These are phyloP conservation scores for Platycheirus albimanus DNA, from an alignment of 2,888 invertebrate species.

Conservation along the genomic window DNA sequence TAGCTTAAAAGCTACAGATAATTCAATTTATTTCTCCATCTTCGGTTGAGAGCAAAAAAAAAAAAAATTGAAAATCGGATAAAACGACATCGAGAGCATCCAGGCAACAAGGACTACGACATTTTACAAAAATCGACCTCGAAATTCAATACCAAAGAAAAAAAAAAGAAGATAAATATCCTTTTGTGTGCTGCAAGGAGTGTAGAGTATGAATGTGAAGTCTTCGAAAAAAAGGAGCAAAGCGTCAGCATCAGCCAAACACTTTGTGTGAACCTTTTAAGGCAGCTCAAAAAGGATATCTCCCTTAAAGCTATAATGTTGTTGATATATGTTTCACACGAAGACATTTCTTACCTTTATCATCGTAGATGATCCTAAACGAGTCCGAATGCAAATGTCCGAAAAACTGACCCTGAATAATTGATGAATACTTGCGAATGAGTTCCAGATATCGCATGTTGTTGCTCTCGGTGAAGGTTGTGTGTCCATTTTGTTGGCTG, in stretches of 20 bases:
- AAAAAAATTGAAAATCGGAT: constrained; percentile 49
- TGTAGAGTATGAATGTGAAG: no score
- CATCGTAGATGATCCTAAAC: constrained; percentile 92
- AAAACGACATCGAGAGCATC: constrained; percentile 12
- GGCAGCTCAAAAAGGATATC: not conserved
- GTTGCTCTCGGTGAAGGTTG: constrained; percentile 88
- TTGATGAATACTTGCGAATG: constrained; percentile 89
- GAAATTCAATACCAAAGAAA: constrained; percentile 9
- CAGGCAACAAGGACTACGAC: constrained; percentile 11
- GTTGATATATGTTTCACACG: constrained; percentile 30
- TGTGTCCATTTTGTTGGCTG: constrained; percentile 85
- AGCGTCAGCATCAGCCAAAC: not conserved
- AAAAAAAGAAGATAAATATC: not conserved
- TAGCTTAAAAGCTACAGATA: constrained; percentile 72
- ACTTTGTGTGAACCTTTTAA: not conserved
- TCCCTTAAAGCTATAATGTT: constrained; percentile 1
- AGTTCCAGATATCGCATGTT: constrained; percentile 90
- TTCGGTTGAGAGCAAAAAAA: constrained; percentile 1
- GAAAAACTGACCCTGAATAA: constrained; percentile 95
- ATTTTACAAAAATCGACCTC: constrained; percentile 40
- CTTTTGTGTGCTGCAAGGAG: no score
- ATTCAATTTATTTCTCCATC: constrained; percentile 69
- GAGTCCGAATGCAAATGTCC: constrained; percentile 96
- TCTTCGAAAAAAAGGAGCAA: not conserved
- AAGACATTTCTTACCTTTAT: constrained; percentile 85